Evolutionary conservation across 2,113 vertebrate species (phyloP), one percentile per base, ranked within the genome.

Genomic region (Rana temporaria): DNA sequence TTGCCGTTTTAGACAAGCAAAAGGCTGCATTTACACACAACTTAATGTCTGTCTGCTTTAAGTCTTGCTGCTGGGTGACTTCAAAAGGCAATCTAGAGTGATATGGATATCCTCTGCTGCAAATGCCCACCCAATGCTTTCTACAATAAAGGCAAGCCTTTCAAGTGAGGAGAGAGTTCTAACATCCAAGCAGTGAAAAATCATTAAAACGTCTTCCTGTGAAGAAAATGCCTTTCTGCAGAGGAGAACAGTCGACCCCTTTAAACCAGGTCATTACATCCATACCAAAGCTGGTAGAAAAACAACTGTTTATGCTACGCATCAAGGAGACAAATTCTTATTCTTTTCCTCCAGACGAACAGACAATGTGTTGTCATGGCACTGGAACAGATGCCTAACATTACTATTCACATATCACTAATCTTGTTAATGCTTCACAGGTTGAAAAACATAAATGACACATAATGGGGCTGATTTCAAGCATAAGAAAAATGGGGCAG

Each of bases 111-210:
- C 57, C 32, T 64, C 16, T 52, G 6, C 20, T 24, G 18, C 2
- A 34, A 67, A 38, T 32, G 24, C 63, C n/a, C 14, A 67, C 16
- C 76, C 34, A 56, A 78, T 1, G 59, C 20, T 65, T 63, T 53
- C 26, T 57, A 30, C 64, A 78, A 64, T 20, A 78, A 78, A 64
- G 65, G 59, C 59, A 22, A 2, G 15, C 17, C 42, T 78, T 70
- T 65, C 60, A 64, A 19, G 20, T 19, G 22, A 17, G 16, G 53
- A 65, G 4, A 17, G 16, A 78, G 4, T 17, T 53, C 32, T 20
- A 65, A 9, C n/a, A 77, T 48, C 62, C 42, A 78, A 55, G 75
- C 2, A 2, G 26, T 57, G 26, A 34, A 59, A 30, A 57, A 59
- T 32, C 70, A 57, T 73, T 73, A 73, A 48, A 30, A 57, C 18